Percentiles rank a stretch among this genome's conserved stretches.
These are phyloP conservation scores for Neolamprologus falcicula DNA, from an alignment of 2,113 vertebrate species.

Conservation along the genomic window DNA sequence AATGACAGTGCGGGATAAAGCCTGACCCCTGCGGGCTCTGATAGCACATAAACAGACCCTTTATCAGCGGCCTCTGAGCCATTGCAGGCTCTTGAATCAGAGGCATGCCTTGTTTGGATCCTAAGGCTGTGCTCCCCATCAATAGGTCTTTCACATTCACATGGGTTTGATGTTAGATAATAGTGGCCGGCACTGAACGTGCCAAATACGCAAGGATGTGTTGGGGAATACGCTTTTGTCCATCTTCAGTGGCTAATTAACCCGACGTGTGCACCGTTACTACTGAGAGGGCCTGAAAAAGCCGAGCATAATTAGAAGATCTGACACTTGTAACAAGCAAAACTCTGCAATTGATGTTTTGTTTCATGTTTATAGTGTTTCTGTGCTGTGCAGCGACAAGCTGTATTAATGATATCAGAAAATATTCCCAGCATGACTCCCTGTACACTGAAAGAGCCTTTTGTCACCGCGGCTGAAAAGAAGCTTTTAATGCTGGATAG, in stretches of 20 bases:
- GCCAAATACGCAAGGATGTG: background rate
- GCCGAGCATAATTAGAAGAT: background rate
- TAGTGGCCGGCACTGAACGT: background rate
- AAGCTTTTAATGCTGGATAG: background rate
- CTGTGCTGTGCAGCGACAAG: background rate
- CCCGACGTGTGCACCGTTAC: background rate
- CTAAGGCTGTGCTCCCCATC: constrained; percentile 3
- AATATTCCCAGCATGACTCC: background rate
- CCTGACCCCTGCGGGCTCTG: constrained; percentile 26
- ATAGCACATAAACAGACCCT: constrained; percentile 24
- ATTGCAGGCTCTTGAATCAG: constrained; percentile 16
- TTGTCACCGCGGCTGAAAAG: background rate
- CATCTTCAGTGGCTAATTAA: background rate
- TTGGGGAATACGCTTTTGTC: background rate
- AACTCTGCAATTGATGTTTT: background rate
- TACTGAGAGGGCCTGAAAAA: background rate
- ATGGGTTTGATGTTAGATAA: background rate
- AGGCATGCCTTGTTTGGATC: constrained; percentile 33
- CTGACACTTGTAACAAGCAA: background rate
- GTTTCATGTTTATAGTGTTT: background rate
- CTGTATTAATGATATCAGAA: background rate
- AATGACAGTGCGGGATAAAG: constrained; percentile 30
- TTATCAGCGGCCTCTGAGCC: constrained; percentile 28
- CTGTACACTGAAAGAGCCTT: background rate
- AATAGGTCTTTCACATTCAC: constrained; percentile 21